Base-by-base conservation (phyloP, 64 coral and sea anemone species). In the Dendronephthya gigantea region DNA sequence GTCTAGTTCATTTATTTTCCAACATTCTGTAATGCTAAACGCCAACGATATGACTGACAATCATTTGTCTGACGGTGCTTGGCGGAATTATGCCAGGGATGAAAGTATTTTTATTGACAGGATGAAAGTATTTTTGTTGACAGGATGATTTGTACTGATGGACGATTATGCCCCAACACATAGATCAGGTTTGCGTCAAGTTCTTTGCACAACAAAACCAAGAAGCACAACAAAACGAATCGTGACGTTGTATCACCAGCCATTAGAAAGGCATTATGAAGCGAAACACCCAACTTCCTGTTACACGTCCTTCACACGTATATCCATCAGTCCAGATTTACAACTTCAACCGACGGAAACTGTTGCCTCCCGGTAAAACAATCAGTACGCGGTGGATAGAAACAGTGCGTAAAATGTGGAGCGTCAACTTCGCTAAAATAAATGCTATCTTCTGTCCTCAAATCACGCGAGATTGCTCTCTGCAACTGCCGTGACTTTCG, bases 341-440 rank as follows among this genome's bases (percentile, higher is more conserved):
- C 72, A 34, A 79, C 72, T 29, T 79, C 72, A 36, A 79, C 36
- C 0, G 72, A 39, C 30, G 30, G 15, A 39, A 79, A 79, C 30
- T 29, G 30, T 19, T 79, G 72, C 29, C 72, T 79, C 36, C 28
- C 9, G 22, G 15, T 22, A 62, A n/a, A 62, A 34, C 72, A 79
- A 36, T 79, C 72, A 4, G 72, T 79, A 36, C 72, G 72, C 9
- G 32, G 72, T 36, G 72, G 72, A 79, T 79, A 79, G 32, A 79
- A 79, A 29, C 30, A 79, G 36, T 79, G 32, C 27, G 72, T 79
- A 9, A 79, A 79, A 79, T 39, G 30, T 28, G 72, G 72, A 33
- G 72, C 95, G 16, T 98, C 95, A 19, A 88, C 91, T 50, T 98
- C 95, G 40, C 92, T 98, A 35, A 98, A 87, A 83, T 93, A 98